Percentiles rank a stretch among this genome's conserved stretches.
These are phyloP conservation scores for Guaruba guarouba DNA, from an alignment of 2,113 vertebrate genomes.

Conservation along the genomic window DNA sequence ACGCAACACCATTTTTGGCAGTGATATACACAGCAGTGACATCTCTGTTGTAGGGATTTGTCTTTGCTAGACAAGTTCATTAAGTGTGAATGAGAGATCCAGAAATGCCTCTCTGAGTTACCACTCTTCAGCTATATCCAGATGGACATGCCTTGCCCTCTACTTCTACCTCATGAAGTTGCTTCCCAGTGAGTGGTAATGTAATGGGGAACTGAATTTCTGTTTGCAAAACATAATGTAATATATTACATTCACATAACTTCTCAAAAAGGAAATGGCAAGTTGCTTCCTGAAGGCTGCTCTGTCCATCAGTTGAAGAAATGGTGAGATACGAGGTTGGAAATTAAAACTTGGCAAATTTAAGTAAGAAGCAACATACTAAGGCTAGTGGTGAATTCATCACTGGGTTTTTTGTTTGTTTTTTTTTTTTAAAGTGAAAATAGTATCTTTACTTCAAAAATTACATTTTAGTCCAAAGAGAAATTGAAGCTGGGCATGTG, in stretches of 20 bases:
- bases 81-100: background rate
- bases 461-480: background rate
- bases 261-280: background rate
- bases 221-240: background rate
- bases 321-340: background rate
- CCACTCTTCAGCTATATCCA: background rate
- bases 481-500: background rate
- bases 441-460: background rate
- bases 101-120: background rate
- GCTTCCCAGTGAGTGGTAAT: background rate
- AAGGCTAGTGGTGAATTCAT: background rate
- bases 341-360: background rate
- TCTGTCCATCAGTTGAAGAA: background rate
- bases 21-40: background rate
- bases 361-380: background rate
- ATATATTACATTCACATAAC: background rate
- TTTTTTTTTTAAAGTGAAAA: background rate
- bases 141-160: accelerated
- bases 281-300: background rate
- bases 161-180: background rate
- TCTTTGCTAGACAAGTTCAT: background rate
- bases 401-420: background rate
- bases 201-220: background rate
- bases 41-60: background rate
- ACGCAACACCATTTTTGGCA: background rate